Evolutionary conservation across 1,140 invertebrate genomes (phyloP), one percentile per base, ranked within the genome.

Genomic region (Brachionus rotundiformis): DNA sequence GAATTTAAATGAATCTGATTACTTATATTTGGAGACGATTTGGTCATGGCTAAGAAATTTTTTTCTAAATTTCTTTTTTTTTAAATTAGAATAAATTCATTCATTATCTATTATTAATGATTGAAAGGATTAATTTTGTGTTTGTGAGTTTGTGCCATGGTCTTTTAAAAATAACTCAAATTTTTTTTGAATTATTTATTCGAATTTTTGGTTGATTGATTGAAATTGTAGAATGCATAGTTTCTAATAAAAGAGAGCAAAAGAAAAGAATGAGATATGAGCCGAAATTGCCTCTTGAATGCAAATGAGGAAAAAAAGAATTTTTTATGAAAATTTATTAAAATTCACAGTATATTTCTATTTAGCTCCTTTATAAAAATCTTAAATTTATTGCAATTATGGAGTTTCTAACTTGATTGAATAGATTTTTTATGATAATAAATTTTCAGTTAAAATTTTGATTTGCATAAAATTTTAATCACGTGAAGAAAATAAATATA

Each of bases 1-100:
- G 68, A 44, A 73, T 73, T 73, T 73, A 73, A 73, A 73, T 73
- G 33, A 31, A 44, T 73, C 23, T 73, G 33, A 63, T 63, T 79
- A 19, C 31, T 63, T 31, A 59, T 59, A 63, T 79, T 79, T 29
- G 36, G 36, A 33, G 76, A 79, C 44, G 76, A 79, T 41, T 79
- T 79, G 76, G 76, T 79, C 76, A 79, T 79, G 47, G 76, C 47
- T 44, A 71, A 16, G 19, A 36, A 25, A 65, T 39, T 39, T 71
- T 36, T 71, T n/a, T n/a, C 29, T 36, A 71, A 71, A 36, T 71
- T 71, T 36, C 33, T 16, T 71, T 39, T 71, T 71, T 33, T 36
- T 71, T 71, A 71, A 71, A 33, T 71, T 71, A 63, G 59, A 27
- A 63, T 29, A 54, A 8, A 54, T 54, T 16, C 19, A 54, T 54